These are phyloP conservation scores for Brachypodius melanocephalos DNA, from an alignment of 2,113 vertebrate genomes.

Conservation along the genomic window DNA sequence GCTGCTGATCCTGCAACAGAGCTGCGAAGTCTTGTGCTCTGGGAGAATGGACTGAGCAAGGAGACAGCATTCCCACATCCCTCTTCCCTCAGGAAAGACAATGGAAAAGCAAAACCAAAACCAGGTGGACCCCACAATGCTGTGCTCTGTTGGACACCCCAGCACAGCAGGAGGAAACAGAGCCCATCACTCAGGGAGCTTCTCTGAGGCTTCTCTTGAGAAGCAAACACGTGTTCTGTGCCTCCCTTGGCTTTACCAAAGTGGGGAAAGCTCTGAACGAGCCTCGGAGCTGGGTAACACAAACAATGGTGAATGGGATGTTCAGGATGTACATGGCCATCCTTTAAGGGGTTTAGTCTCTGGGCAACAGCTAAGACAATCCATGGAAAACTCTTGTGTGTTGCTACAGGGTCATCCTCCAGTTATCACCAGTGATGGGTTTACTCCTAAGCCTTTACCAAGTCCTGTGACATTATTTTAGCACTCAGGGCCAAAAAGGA, in stretches of 20 bases:
- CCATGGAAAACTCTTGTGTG: not conserved
- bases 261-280: not conserved
- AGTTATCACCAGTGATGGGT: not conserved
- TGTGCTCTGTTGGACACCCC: not conserved
- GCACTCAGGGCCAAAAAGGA: not conserved
- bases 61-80: not conserved
- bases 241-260: not conserved
- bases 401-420: not conserved
- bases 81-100: not conserved
- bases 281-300: not conserved
- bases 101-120: not conserved
- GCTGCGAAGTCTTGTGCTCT: rapidly evolving
- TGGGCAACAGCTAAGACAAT: not conserved
- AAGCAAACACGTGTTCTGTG: not conserved
- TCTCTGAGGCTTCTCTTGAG: not conserved
- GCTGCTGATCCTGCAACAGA: not conserved
- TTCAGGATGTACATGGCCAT: not conserved
- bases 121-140: rapidly evolving
- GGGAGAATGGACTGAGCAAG: not conserved
- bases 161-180: not conserved
- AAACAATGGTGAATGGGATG: not conserved
- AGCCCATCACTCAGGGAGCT: not conserved
- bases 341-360: not conserved
- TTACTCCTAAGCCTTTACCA: not conserved
- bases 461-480: not conserved